Evolutionary conservation across 2,888 invertebrate genomes (phyloP).

Genomic region (Stenodema calcarata): DNA sequence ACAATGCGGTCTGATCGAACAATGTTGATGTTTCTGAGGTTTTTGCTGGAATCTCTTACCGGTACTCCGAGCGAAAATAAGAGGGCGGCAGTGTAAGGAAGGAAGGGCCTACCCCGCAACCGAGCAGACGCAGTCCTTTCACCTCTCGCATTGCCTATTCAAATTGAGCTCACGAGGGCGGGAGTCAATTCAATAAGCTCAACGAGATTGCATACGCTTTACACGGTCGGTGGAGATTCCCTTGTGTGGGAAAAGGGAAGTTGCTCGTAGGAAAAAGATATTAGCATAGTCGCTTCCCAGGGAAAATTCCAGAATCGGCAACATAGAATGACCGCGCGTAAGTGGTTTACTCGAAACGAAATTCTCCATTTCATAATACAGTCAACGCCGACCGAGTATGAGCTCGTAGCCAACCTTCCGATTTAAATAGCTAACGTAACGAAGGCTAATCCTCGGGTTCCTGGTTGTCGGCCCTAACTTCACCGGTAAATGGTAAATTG

Average conservation of each 20-base stretch:
- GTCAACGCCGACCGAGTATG: no score
- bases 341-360: background rate
- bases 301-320: background rate
- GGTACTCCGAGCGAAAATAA: background rate
- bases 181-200: slow-evolving; percentile 46
- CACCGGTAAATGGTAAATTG: no score
- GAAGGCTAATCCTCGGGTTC: no score
- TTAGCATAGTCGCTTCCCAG: slow-evolving; percentile 27
- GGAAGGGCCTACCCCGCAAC: background rate
- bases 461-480: no score
- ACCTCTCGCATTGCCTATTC: slow-evolving; percentile 43
- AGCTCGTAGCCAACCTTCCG: no score
- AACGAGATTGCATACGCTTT: slow-evolving; percentile 49
- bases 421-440: no score
- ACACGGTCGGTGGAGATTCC: slow-evolving; percentile 39
- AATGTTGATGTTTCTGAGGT: background rate
- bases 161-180: slow-evolving; percentile 29
- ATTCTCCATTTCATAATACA: no score
- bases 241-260: slow-evolving; percentile 24
- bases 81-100: background rate
- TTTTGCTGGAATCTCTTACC: background rate
- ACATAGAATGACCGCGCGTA: background rate
- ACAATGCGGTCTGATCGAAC: background rate
- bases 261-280: slow-evolving; percentile 29
- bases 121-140: slow-evolving; percentile 26